These are phyloP conservation scores for Pedetes capensis DNA, from an alignment of 2,113 vertebrate genomes.

Conservation along the genomic window DNA sequence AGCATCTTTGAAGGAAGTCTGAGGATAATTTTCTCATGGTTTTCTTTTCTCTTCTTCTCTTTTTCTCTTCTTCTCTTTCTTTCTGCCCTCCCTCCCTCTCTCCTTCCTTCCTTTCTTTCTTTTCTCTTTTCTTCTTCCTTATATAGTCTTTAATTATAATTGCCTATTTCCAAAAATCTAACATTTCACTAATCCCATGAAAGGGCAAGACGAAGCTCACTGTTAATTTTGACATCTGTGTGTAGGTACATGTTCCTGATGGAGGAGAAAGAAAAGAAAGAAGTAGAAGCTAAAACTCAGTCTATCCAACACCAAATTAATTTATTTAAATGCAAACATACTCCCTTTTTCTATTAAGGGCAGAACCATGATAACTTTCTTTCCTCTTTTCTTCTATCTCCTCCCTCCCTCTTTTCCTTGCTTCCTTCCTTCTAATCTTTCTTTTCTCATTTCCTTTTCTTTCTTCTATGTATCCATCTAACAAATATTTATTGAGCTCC, in stretches of 20 bases:
- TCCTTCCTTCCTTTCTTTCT: too few relatives aligned
- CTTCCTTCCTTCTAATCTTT: background rate
- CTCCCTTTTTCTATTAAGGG: background rate
- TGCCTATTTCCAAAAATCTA: constrained; percentile 19
- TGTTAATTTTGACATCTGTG: background rate
- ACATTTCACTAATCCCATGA: background rate
- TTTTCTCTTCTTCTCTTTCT: too few relatives aligned
- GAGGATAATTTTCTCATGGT: background rate
- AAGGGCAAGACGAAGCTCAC: background rate
- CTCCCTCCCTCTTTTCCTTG: background rate
- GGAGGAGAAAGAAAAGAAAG: background rate
- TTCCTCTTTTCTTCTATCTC: background rate
- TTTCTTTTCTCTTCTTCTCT: too few relatives aligned
- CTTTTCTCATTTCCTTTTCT: background rate
- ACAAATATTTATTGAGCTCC: background rate
- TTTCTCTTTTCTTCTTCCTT: background rate
- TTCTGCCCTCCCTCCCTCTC: too few relatives aligned
- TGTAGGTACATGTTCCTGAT: background rate
- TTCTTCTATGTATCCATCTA: background rate
- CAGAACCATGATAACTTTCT: background rate
- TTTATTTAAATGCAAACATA: constrained; percentile 34
- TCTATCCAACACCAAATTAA: background rate
- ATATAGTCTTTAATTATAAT: constrained; percentile 2
- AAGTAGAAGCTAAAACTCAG: background rate
- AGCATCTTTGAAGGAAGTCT: background rate